Evolutionary conservation across 2,797 vertebrate species (phyloP).

Genomic region (Falco biarmicus): DNA sequence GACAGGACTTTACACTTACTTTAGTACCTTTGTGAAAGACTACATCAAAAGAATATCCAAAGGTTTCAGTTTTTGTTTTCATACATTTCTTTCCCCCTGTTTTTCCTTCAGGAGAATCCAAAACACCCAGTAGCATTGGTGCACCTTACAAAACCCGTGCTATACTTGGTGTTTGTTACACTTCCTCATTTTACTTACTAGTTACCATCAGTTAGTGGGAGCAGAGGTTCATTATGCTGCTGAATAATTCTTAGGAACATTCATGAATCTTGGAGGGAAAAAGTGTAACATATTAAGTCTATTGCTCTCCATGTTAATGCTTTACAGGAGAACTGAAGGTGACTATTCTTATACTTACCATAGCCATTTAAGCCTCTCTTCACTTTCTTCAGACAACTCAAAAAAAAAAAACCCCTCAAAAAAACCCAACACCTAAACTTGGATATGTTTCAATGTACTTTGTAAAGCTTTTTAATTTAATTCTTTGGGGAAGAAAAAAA

Average conservation of each 20-base stretch:
- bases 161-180: not conserved
- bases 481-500: not conserved
- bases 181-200: not conserved
- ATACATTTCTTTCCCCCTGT: not conserved
- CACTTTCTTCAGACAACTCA: not conserved
- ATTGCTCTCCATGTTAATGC: not conserved
- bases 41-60: not conserved
- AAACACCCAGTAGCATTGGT: not conserved
- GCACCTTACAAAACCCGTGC: not conserved
- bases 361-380: not conserved
- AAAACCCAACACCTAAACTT: not conserved
- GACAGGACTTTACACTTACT: not conserved
- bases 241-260: not conserved
- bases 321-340: not conserved
- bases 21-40: not conserved
- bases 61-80: not conserved
- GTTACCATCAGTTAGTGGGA: not conserved
- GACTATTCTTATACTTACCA: not conserved
- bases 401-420: not conserved
- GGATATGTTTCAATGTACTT: not conserved
- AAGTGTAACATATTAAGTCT: not conserved
- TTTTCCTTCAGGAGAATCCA: not conserved
- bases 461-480: not conserved
- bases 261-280: not conserved
- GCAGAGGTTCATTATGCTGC: not conserved